Percentiles rank a stretch among this genome's conserved stretches.
phyloP scores from a whole-genome alignment of 2,888 invertebrate species.

The Podabrus alpinus region DNA sequence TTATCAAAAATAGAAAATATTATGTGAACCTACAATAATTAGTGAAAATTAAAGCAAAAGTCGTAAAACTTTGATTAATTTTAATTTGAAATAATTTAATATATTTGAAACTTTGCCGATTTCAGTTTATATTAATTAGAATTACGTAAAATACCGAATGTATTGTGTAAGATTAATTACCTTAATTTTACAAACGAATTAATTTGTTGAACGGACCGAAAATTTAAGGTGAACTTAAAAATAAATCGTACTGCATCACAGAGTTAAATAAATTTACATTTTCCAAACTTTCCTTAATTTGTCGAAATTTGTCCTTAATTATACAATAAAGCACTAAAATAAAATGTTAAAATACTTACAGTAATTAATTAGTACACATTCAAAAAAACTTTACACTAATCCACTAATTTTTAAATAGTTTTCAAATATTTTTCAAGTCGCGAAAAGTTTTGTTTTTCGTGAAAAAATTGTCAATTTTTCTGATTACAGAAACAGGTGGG shows the following conservation, averaged over 20 bases:
- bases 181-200: background rate
- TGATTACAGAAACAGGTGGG: background rate
- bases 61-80: background rate
- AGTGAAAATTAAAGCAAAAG: background rate
- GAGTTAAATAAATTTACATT: background rate
- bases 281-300: background rate
- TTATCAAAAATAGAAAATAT: background rate
- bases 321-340: background rate
- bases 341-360: background rate
- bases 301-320: background rate
- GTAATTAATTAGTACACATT: background rate
- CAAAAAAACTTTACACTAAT: background rate
- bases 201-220: background rate
- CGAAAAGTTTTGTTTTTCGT: background rate
- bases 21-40: background rate
- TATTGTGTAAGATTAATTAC: background rate
- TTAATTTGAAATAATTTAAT: background rate
- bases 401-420: background rate
- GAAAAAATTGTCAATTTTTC: background rate
- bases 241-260: background rate
- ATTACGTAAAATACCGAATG: background rate
- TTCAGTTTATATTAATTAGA: background rate
- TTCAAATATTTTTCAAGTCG: background rate
- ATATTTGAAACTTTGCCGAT: background rate
- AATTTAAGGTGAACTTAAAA: background rate